Evolutionary conservation across 2,797 vertebrate species (phyloP), one percentile per base, ranked within the genome.

Genomic region (Cossypha heuglini): DNA sequence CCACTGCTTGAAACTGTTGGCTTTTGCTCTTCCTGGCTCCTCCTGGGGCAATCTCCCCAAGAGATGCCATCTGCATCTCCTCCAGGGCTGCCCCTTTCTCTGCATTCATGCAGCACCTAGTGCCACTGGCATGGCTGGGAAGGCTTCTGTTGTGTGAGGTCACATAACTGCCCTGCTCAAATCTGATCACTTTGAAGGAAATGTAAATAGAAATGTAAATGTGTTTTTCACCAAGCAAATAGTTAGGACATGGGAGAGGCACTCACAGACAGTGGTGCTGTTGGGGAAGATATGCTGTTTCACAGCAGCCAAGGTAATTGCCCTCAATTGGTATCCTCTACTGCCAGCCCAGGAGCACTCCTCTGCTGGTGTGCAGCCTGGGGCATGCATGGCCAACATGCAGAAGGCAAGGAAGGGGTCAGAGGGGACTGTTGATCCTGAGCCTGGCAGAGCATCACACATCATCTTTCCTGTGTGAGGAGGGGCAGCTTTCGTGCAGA

Each of bases 81-180:
- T 88, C 9, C 21, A 51, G 64, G n/a, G 21, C 35, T 64, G 5
- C 7, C 10, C 13, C n/a, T 49, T 69, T 11, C 33, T 59, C 31
- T 61, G 13, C 6, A 11, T 67, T 71, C 26, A 3, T 59, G 6
- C 26, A 76, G 52, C 51, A 37, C 37, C 25, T 26, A 16, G 37
- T 2, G 1, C 11, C 17, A 15, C 26, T 0, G 0, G 10, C 57
- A 16, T 4, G 13, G 3, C 45, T 61, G 55, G 37, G 29, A 54
- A 57, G 25, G 20, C 29, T 38, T 77, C 38, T 57, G 7, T 57
- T 38, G 16, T 45, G 19, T 0, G 10, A 54, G 46, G 31, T 33
- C 22, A 28, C 0, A 0, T 58, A 33, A 64, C 5, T 72, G 33
- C 21, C 33, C 24, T 57, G n/a, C 13, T 75, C 6, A 16, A 57